phyloP scores from a whole-genome alignment of 2,888 invertebrate species.

The Pegoplata infirma region DNA sequence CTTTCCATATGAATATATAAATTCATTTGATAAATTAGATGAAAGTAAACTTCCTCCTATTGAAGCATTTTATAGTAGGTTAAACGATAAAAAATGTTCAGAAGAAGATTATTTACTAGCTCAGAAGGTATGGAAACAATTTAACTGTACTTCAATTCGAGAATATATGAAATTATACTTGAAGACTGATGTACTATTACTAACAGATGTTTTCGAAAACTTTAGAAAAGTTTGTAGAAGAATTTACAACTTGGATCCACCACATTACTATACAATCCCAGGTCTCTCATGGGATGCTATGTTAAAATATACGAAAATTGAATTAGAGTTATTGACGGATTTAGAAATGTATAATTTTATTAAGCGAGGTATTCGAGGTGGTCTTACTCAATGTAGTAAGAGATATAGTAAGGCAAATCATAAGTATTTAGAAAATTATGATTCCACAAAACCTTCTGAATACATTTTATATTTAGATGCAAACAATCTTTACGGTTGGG shows the following conservation, averaged over 20 bases:
- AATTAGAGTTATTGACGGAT: too few species aligned
- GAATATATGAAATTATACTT: background rate
- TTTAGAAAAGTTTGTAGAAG: background rate
- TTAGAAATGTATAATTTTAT: background rate
- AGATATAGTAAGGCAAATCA: conserved; percentile 6
- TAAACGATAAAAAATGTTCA: background rate
- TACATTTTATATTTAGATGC: conserved; percentile 10
- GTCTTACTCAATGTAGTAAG: background rate
- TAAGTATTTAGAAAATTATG: background rate
- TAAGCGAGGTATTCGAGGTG: background rate
- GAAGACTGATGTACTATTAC: background rate
- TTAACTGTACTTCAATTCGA: background rate
- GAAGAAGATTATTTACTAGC: background rate
- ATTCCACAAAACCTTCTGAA: background rate
- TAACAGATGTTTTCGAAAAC: background rate
- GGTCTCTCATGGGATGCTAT: background rate
- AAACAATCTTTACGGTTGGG: conserved; percentile 11
- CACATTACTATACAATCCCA: too few species aligned
- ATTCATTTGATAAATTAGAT: background rate
- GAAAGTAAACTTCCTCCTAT: background rate
- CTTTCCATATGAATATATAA: background rate
- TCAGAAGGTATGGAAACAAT: background rate
- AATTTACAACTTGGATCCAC: too few species aligned
- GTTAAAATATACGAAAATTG: too few species aligned
- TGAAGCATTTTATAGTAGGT: background rate